Evolutionary conservation across 2,888 invertebrate species (phyloP), one percentile per base, ranked within the genome.

Genomic region (Stenodera caucasica): DNA sequence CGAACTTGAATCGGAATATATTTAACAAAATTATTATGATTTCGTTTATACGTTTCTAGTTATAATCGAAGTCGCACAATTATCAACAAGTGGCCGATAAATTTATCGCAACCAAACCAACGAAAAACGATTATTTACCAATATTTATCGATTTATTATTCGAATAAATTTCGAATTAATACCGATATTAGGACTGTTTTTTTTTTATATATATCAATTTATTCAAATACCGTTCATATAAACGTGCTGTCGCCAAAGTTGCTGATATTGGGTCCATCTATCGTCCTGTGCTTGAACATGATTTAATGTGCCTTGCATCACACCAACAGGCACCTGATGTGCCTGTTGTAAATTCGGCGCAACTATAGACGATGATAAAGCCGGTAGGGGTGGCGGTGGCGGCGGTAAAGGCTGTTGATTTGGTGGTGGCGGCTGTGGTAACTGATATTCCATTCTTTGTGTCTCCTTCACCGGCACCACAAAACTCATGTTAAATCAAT

Each of bases 201-300:
- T n/a, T n/a, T n/a, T n/a, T n/a, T n/a, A n/a, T n/a, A n/a, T n/a
- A n/a, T n/a, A n/a, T n/a, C n/a, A n/a, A 40, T 40, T 2, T 18
- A 40, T 18, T 40, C 14, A 82, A 85, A 84, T 88, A 90, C 89
- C 89, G 81, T 90, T 90, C 81, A 90, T 88, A 79, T 90, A 89
- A 78, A 90, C 89, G 79, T 90, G 90, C 80, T 90, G 90, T 73
- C 90, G 83, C 90, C 90, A 90, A 69, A 90, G 85, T 80, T 90
- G 90, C 72, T 86, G 86, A 79, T 90, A 90, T 82, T 90, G 90
- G 71, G 85, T 85, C 90, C 90, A 90, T 63, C 85, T 74, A 59
- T 85, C 83, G 72, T 85, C 83, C 75, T 85, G 85, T 68, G 86
- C 83, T 75, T 86, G 86, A 70, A 86, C 83, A 81, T 86, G 86